Evolutionary conservation across 2,888 invertebrate genomes (phyloP), one percentile per base, ranked within the genome.

Genomic region (Sphaeridia pumilis): DNA sequence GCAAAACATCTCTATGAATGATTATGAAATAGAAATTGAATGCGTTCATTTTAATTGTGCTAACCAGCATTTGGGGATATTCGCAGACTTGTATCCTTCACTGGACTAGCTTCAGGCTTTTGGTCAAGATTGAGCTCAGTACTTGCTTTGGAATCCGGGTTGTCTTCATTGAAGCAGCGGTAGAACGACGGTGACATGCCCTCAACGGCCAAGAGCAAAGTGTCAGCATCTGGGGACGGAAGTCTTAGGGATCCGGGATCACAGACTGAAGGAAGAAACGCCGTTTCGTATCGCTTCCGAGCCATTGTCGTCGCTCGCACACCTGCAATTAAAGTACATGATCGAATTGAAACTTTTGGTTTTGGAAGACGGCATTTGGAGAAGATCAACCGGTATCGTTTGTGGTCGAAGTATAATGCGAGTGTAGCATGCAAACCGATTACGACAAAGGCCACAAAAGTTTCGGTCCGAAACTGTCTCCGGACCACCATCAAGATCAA

Each of bases 261-360:
- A 24, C 57, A 49, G 12, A 51, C 50, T 14, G 58, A 42, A 14
- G 65, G 63, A 25, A 65, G 57, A 47, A 65, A 65, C 14, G 65
- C 65, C 12, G 65, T 65, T 47, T 65, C 65, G 54, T 65, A 65
- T 4, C 63, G 59, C 52, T 65, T 65, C 10, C 63, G 59, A 49
- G 65, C 65, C 65, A 65, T 65, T 14, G 38, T 20, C 17, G 17
- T 20, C 20, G 17, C 38, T 38, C 17, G 12, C 38, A 38, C 5
- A 7, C 38, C 38, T 38, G 38, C 17, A 20, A 38, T 17, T 20
- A 38, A 5, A 38, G 20, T 14, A 38, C 12, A 14, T 14, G 17
- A 38, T 38, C 20, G 17, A 38, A 14, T 38, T 38, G 5, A 12
- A 38, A 38, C 38, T 38, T n/a, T n/a, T n/a, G n/a, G n/a, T n/a